A percentile compares a stretch with the other conserved stretches of the same genome.
These are phyloP conservation scores for Drosophila trichaetosa DNA, from an alignment of 2,888 invertebrate species.

Conservation along the genomic window DNA sequence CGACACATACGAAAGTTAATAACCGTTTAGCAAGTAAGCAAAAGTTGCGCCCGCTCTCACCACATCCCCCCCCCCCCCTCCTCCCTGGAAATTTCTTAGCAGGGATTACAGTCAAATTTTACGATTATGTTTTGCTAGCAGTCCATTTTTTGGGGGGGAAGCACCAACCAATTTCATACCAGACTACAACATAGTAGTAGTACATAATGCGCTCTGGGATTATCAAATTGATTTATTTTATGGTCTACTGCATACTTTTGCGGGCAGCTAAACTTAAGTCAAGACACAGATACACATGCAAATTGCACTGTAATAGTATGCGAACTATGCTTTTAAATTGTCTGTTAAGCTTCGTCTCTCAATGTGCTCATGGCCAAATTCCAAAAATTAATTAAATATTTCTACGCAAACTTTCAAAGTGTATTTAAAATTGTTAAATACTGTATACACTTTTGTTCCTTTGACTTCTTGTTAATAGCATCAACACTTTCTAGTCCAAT, in stretches of 20 bases:
- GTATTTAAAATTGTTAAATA: not conserved
- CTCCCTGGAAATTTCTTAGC: slow-evolving; percentile 32
- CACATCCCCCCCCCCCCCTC: no score
- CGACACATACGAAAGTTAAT: slow-evolving; percentile 76
- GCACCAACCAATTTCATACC: not conserved
- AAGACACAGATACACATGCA: not conserved
- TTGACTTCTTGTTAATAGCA: not conserved
- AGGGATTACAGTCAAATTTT: slow-evolving; percentile 56
- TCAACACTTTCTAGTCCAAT: not conserved
- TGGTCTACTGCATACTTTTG: slow-evolving; percentile 33
- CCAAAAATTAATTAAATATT: not conserved
- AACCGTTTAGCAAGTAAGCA: slow-evolving; percentile 72
- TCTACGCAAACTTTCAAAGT: not conserved
- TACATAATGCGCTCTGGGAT: slow-evolving; percentile 41
- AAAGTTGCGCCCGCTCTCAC: slow-evolving; percentile 35
- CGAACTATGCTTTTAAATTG: not conserved
- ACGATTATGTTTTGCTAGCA: slow-evolving; percentile 60
- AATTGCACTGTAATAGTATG: slow-evolving; percentile 2
- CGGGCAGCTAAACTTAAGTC: slow-evolving; percentile 7
- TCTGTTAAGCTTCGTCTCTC: not conserved
- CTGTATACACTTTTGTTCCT: not conserved
- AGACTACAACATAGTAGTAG: not conserved
- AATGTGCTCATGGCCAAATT: not conserved
- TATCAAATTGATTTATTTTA: slow-evolving; percentile 62
- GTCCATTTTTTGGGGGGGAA: slow-evolving; percentile 24